Base-by-base conservation (phyloP, 2,888 invertebrate species). In the Diabrotica balteata region DNA sequence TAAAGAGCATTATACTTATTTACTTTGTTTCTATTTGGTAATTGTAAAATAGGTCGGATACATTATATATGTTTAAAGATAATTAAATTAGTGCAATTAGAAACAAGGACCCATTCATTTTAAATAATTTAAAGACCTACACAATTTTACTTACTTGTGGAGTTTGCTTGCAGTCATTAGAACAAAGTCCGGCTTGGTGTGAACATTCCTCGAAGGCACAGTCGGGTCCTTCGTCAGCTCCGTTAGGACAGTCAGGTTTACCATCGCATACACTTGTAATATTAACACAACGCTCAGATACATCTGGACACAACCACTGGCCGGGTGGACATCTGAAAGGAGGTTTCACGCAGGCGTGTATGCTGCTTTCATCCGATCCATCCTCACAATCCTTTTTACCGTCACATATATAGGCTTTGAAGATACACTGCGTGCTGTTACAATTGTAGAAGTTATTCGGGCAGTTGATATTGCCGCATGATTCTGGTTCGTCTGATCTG, bases 311-410 rank as follows among this genome's bases (percentile, higher is more conserved):
- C 77, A 89, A 88, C 96, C 97, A 97, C 78, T 95, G 90, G 2
- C 89, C 89, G 0, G 89, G 84, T 0, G 90, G 90, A 79, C 95
- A 95, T 75, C 92, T 89, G 84, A 91, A 92, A 2, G 90, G 90
- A 8, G 93, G 93, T 54, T 92, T 89, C 22, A 88, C 88, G 83
- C 95, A 96, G 44, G 95, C 95, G 80, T 94, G 95, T 59, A 87
- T 84, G 6, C 88, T 84, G 53, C 94, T 92, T 85, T 97, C 97
- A 83, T 97, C 97, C 0, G 93, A 93, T 59, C 90, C 90, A 83
- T 97, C 97, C 0, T 94, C 93, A 81, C 97, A 97, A 83, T 97
- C 97, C 82, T 96, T 94, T 80, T 91, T 91, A 3, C 96, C 96
- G 83, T 97, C 97, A 82, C 97, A 98, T 70, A 97, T 93, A 85